Evolutionary conservation across 2,797 vertebrate species (phyloP), one percentile per base, ranked within the genome.

Genomic region (Scyliorhinus canicula): DNA sequence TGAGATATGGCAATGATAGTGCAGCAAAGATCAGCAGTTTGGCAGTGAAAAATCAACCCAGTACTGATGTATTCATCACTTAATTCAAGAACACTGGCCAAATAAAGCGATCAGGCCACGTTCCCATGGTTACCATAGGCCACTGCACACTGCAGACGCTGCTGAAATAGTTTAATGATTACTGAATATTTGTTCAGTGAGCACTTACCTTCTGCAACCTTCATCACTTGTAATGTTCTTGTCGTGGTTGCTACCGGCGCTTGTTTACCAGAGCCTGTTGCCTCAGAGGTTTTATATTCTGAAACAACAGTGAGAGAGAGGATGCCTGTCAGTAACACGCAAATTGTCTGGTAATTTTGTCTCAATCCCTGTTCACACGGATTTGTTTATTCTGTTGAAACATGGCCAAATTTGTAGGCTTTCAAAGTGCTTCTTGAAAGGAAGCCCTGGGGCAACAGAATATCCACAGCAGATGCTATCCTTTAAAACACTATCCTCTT

Each of bases 331-430:
- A 90, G n/a, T 8, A 40, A 65, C 57, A 44, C 19, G 24, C 47
- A 40, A 82, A 82, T 21, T 82, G 77, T 82, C 6, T 47, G 77
- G 77, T 63, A 24, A 63, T 91, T 91, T 44, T 63, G 57, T 8
- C 19, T 91, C 60, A 91, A 91, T 40, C 40, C 57, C 88, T 65
- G 8, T 65, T 44, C 19, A 91, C 35, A 90, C 35, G 19, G 57
- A 63, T 91, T 63, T 91, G 57, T 65, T 91, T 91, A 40, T 44
- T 65, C 88, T 44, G 44, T 91, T 91, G 44, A 91, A 91, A 91
- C n/a, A 4, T 8, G 21, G 19, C 21, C n/a, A 40, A 63, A 65
- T 91, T n/a, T 19, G n/a, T 19, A 35, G 55, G 55, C 21, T 40
- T 91, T 63, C 35, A 60, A 57, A 63, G 88, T 40, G 88, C 88